Evolutionary conservation across 2,797 vertebrate species (phyloP).

Genomic region (Tinamus major): DNA sequence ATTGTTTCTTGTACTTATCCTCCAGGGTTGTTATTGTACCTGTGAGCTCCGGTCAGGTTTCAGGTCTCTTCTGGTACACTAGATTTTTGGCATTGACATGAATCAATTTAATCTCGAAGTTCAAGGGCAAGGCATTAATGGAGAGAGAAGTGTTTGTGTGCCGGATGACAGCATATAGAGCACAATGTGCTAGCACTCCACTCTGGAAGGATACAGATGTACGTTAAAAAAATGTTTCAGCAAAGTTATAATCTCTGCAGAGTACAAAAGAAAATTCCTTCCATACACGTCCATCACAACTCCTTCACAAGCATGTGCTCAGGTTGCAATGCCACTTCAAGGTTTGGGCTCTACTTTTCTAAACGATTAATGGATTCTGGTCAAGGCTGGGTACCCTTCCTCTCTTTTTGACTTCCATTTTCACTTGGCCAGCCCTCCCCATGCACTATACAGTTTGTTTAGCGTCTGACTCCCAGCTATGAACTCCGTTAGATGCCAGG

Average conservation of each 20-base stretch:
- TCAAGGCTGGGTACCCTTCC: background rate
- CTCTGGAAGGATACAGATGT: background rate
- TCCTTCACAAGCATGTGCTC: background rate
- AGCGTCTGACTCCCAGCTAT: background rate
- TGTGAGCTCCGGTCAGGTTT: background rate
- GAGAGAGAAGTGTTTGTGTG: background rate
- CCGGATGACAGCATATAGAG: background rate
- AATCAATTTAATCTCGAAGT: background rate
- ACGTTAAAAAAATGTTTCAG: background rate
- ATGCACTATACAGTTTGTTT: rapidly evolving
- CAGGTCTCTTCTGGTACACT: background rate
- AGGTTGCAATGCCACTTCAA: background rate
- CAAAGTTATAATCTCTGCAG: background rate
- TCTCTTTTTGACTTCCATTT: background rate
- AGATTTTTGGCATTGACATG: background rate
- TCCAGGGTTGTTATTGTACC: background rate
- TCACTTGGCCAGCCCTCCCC: background rate
- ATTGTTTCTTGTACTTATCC: background rate
- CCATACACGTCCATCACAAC: background rate
- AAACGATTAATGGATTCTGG: background rate
- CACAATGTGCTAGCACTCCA: rapidly evolving
- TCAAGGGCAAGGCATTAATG: background rate
- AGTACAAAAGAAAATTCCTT: background rate
- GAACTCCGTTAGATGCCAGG: background rate
- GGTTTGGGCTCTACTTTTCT: background rate